phyloP scores from a whole-genome alignment of 2,888 invertebrate species.

The Teleogryllus oceanicus region DNA sequence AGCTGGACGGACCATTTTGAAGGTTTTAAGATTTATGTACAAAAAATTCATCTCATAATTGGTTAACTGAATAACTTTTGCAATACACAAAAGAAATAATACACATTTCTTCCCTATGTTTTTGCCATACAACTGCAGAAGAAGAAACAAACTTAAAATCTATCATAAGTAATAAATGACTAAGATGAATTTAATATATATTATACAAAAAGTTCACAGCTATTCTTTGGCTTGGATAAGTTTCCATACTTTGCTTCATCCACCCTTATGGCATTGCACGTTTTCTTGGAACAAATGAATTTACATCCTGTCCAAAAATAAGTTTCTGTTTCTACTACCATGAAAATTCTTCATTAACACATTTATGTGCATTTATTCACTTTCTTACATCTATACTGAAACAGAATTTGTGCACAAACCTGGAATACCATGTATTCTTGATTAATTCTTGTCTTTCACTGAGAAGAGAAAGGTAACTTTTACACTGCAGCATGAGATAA shows the following conservation, averaged over 20 bases:
- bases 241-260: not conserved
- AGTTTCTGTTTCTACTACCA: no score
- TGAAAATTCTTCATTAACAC: no score
- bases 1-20: not conserved
- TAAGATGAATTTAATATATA: not conserved
- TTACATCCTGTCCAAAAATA: no score
- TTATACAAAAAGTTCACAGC: slow-evolving; percentile 23
- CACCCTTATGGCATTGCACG: not conserved
- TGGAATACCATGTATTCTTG: no score
- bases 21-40: not conserved
- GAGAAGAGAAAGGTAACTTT: no score
- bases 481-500: no score
- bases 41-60: not conserved
- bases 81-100: no score
- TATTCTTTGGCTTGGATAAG: slow-evolving; percentile 28
- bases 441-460: no score
- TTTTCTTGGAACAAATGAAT: not conserved
- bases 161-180: not conserved
- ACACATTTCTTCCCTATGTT: no score
- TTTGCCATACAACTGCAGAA: not conserved
- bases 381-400: no score
- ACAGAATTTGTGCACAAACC: no score
- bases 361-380: no score
- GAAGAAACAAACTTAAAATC: not conserved
- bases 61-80: not conserved